phyloP scores from a whole-genome alignment of 2,888 invertebrate genomes.

The Apoda limacodes region DNA sequence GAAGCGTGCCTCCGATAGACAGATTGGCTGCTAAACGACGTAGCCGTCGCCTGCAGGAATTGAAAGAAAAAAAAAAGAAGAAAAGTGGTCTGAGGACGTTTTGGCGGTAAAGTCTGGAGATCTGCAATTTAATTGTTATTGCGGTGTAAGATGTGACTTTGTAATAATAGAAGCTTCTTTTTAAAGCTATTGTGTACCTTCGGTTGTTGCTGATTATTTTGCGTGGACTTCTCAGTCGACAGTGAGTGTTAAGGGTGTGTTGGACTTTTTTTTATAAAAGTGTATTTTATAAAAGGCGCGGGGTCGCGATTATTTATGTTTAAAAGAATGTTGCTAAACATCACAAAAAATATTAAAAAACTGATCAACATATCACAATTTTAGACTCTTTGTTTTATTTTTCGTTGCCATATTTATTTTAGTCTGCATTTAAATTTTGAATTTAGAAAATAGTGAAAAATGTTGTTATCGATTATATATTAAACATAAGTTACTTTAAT shows the following conservation, averaged over 20 bases:
- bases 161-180: conserved; percentile 7
- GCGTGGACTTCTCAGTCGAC: conserved; percentile 1
- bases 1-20: conserved; percentile 79
- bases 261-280: conserved; percentile 10
- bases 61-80: too few relatives aligned
- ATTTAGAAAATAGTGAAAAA: conserved; percentile 5
- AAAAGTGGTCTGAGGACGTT: too few relatives aligned
- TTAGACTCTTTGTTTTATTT: conserved; percentile 21
- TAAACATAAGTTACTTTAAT: conserved; percentile 14
- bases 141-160: too few relatives aligned
- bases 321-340: conserved; percentile 19
- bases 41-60: not conserved
- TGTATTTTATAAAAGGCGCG: conserved; percentile 11
- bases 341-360: conserved; percentile 8
- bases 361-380: conserved; percentile 19
- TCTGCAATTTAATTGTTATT: too few relatives aligned
- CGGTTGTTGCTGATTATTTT: conserved; percentile 6
- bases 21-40: conserved; percentile 1
- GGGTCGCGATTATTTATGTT: conserved; percentile 21
- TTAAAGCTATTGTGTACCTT: conserved; percentile 16
- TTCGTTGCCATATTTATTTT: conserved; percentile 22
- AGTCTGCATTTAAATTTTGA: conserved; percentile 36
- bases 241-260: conserved; percentile 7
- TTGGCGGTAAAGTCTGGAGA: too few relatives aligned
- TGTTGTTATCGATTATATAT: conserved; percentile 2